These are phyloP conservation scores for Tragelaphus strepsiceros DNA, from an alignment of 2,113 vertebrate species.

Conservation along the genomic window DNA sequence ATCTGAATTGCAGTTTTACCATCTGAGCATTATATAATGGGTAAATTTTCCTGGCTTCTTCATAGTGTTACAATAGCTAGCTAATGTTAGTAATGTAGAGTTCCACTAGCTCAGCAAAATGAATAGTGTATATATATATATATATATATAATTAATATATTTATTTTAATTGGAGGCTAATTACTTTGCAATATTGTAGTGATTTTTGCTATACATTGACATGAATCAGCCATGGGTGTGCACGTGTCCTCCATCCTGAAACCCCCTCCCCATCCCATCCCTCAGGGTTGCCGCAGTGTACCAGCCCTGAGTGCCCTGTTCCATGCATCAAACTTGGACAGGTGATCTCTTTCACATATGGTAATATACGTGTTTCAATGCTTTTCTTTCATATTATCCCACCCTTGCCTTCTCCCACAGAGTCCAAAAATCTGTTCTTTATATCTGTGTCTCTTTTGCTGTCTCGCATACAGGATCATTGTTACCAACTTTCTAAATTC, in stretches of 20 bases:
- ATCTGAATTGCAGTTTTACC: not conserved
- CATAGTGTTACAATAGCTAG: not conserved
- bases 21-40: not conserved
- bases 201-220: not conserved
- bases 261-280: not conserved
- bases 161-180: not conserved
- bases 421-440: not conserved
- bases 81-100: not conserved
- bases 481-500: not conserved
- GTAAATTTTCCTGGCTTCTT: constrained; percentile 27
- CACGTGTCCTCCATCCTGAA: not conserved
- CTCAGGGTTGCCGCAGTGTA: not conserved
- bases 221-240: not conserved
- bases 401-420: not conserved
- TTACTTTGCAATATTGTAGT: not conserved
- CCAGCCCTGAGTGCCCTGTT: not conserved
- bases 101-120: not conserved
- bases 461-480: not conserved
- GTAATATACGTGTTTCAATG: not conserved
- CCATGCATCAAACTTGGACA: not conserved
- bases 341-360: not conserved
- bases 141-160: not conserved
- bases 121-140: not conserved
- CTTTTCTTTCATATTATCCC: not conserved
- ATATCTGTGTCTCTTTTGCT: not conserved